Conservation (phyloP, 1,140 invertebrate species). For the Ganaspis sp. region DNA sequence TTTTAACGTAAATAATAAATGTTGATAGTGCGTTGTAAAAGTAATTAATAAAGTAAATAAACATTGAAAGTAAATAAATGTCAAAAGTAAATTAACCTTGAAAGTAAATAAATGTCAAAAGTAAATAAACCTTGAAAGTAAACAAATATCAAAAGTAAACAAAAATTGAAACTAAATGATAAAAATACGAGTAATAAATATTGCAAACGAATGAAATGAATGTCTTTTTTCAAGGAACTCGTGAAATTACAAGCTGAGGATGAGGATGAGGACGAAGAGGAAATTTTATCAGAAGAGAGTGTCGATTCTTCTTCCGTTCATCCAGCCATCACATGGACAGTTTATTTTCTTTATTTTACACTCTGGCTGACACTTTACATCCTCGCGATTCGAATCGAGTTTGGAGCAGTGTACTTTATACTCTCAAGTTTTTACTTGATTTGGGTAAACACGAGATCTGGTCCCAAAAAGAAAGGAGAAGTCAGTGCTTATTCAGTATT, state of each 20-base stretch:
- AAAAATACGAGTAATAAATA: too few relatives aligned
- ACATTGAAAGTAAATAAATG: too few relatives aligned
- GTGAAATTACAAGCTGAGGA: constrained; percentile 59
- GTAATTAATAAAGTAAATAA: too few relatives aligned
- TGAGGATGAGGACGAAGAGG: constrained; percentile 61
- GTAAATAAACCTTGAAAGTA: too few relatives aligned
- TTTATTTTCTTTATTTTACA: constrained; percentile 75
- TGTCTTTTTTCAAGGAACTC: constrained; percentile 7
- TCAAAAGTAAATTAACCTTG: too few relatives aligned
- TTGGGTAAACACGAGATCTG: constrained; percentile 88
- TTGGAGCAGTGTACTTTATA: constrained; percentile 93
- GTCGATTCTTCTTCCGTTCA: constrained; percentile 49
- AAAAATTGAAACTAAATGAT: too few relatives aligned
- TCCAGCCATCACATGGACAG: constrained; percentile 51
- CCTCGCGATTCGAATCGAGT: constrained; percentile 87
- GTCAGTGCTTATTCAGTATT: constrained; percentile 98
- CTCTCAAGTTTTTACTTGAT: constrained; percentile 88
- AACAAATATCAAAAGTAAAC: too few relatives aligned
- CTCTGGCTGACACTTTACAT: constrained; percentile 82
- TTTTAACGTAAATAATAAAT: too few relatives aligned
- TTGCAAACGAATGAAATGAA: background rate
- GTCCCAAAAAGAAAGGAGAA: constrained; percentile 83
- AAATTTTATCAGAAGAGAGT: constrained; percentile 56
- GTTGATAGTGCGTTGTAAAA: too few relatives aligned
- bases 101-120: too few relatives aligned